phyloP scores from a whole-genome alignment of 2,888 invertebrate species.

The Spodoptera picta region DNA sequence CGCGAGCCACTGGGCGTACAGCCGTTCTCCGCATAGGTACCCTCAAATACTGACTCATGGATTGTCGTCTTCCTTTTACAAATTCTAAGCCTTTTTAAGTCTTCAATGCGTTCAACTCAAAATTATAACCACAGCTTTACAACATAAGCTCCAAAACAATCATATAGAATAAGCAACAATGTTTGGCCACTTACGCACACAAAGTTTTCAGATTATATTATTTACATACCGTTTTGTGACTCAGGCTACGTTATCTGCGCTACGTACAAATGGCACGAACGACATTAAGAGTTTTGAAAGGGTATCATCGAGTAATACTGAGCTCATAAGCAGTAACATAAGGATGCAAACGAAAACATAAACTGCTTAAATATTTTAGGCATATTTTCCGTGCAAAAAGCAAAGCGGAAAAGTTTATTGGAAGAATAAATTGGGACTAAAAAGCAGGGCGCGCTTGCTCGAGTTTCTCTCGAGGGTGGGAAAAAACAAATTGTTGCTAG shows the following conservation, averaged over 20 bases:
- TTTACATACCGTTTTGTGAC: constrained; percentile 51
- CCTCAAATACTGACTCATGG: constrained; percentile 74
- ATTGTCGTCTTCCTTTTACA: constrained; percentile 63
- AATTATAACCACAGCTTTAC: constrained; percentile 35
- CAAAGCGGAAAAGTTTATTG: constrained; percentile 83
- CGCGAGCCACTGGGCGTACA: constrained; percentile 80
- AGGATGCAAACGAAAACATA: constrained; percentile 75
- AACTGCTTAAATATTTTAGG: constrained; percentile 83
- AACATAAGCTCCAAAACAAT: constrained; percentile 31
- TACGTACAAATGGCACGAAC: constrained; percentile 43
- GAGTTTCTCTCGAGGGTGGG: constrained; percentile 79
- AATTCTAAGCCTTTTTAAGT: constrained; percentile 27
- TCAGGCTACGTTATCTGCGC: constrained; percentile 44
- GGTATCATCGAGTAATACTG: constrained; percentile 51
- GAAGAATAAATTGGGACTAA: constrained; percentile 85
- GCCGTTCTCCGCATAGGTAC: constrained; percentile 74
- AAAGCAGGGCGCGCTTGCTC: constrained; percentile 79
- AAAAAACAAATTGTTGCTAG: constrained; percentile 85
- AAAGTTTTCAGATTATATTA: constrained; percentile 43
- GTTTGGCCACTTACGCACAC: constrained; percentile 35
- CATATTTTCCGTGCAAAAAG: constrained; percentile 78
- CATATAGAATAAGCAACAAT: constrained; percentile 39
- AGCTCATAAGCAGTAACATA: constrained; percentile 70
- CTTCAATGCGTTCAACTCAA: constrained; percentile 27
- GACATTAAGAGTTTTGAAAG: constrained; percentile 52